A percentile compares a stretch with the other conserved stretches of the same genome.
Evolutionary conservation across 1,140 invertebrate genomes (phyloP).

Genomic region (Berghia stephanieae): DNA sequence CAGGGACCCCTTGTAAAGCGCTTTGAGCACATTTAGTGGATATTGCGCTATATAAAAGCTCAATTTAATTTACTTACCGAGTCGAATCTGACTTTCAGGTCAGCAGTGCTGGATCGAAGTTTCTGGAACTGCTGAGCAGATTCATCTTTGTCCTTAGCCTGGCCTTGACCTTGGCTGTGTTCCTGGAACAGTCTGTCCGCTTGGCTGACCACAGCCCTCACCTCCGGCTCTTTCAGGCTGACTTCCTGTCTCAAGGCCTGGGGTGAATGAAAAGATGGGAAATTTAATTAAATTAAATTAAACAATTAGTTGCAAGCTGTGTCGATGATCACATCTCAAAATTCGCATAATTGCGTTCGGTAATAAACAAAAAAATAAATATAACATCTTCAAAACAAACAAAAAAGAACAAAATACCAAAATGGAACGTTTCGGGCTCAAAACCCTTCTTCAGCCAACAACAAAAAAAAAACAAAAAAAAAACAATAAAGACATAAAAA

Average conservation of each 20-base stretch:
- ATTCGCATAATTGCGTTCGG: no score
- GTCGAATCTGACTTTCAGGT: slow-evolving; percentile 61
- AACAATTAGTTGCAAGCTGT: no score
- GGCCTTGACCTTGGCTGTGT: slow-evolving; percentile 25
- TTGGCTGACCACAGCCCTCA: slow-evolving; percentile 43
- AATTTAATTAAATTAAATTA: no score
- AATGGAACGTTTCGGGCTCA: no score
- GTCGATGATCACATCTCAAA: no score
- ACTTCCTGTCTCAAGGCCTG: slow-evolving; percentile 51
- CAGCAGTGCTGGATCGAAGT: slow-evolving; percentile 57
- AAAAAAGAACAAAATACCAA: no score
- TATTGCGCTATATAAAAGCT: no score
- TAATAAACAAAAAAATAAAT: neutral
- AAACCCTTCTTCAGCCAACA: neutral
- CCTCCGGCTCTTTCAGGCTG: slow-evolving; percentile 40
- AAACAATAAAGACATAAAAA: no score
- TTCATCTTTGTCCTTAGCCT: slow-evolving; percentile 46
- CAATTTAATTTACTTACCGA: slow-evolving; percentile 45
- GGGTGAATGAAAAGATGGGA: neutral
- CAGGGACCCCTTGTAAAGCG: no score
- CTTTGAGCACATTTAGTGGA: no score
- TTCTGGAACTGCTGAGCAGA: slow-evolving; percentile 58
- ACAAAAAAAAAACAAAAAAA: no score
- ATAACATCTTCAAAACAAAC: neutral
- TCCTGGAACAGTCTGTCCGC: slow-evolving; percentile 74